Conservation (phyloP, 2,797 vertebrate genomes). For the Tapera naevia region DNA sequence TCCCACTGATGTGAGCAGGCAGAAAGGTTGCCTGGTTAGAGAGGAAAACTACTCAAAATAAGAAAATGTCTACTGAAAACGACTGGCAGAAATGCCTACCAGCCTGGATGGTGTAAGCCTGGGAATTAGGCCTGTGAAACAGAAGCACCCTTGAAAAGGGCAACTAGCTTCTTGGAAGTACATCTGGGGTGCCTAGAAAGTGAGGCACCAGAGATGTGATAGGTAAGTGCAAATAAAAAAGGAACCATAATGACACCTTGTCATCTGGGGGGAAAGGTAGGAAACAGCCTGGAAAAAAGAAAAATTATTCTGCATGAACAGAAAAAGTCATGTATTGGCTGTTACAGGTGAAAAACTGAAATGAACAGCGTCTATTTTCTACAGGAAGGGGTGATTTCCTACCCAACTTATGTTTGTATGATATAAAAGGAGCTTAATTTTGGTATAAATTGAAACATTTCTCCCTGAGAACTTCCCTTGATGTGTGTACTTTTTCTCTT, state of each 20-base stretch:
- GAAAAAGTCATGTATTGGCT: background rate
- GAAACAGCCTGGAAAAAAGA: background rate
- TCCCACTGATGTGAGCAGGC: background rate
- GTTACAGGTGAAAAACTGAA: background rate
- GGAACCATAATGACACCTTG: background rate
- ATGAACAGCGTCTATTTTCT: background rate
- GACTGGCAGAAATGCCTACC: background rate
- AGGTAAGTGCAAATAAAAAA: background rate
- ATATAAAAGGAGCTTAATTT: background rate
- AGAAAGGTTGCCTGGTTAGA: background rate
- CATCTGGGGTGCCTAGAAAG: background rate
- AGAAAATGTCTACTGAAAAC: background rate
- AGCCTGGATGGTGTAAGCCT: background rate
- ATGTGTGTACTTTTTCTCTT: background rate
- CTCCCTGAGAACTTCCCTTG: background rate
- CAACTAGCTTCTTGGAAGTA: background rate
- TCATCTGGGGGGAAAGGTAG: background rate
- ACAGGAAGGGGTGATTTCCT: background rate
- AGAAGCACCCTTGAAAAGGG: background rate
- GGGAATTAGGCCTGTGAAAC: background rate
- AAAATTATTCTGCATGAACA: background rate
- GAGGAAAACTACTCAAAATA: background rate
- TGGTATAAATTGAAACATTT: background rate
- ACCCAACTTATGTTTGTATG: background rate
- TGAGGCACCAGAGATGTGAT: background rate